Evolutionary conservation across 2,113 vertebrate genomes (phyloP), one percentile per base, ranked within the genome.

Genomic region (Sardina pilchardus): DNA sequence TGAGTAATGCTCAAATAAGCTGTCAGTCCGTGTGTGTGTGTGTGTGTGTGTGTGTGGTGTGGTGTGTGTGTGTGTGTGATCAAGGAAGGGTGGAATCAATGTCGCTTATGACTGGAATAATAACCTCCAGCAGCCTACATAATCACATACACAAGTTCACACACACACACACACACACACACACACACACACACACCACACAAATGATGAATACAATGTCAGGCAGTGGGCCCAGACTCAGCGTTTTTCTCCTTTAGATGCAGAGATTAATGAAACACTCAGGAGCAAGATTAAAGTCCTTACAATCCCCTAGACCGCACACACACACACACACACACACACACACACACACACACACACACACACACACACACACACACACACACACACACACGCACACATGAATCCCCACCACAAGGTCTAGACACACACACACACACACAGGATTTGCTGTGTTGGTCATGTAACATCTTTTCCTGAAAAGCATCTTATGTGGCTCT

Each of bases 201-300:
- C 63, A 71, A 9, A 34, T 34, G 30, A 71, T 71, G 63, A 71
- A 71, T 34, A 1, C 63, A 71, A 71, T 34, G 63, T 71, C 63
- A 71, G 14, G 63, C 26, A 16, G 9, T 34, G 10, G 9, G n/a
- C 3, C 26, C 82, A 50, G 30, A 82, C 80, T 88, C 85, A 88
- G 85, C 83, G 45, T 34, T 84, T 84, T 88, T 50, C 78, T 48
- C 71, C 45, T 53, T 82, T 63, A 83, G 71, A 86, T 44, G 75
- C 81, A 30, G 53, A 88, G 84, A 88, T 88, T 88, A 88, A 86
- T 88, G 82, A 63, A 83, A 82, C 86, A 80, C 81, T 39, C n/a
- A 83, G 84, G 81, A 80, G 80, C 53, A 17, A 86, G 75, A 86
- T 88, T 86, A 83, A 83, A 83, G 42, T 30, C 78, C 71, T 86